Evolutionary conservation across 2,113 vertebrate species (phyloP), one percentile per base, ranked within the genome.

Genomic region (Heterochromis multidens): DNA sequence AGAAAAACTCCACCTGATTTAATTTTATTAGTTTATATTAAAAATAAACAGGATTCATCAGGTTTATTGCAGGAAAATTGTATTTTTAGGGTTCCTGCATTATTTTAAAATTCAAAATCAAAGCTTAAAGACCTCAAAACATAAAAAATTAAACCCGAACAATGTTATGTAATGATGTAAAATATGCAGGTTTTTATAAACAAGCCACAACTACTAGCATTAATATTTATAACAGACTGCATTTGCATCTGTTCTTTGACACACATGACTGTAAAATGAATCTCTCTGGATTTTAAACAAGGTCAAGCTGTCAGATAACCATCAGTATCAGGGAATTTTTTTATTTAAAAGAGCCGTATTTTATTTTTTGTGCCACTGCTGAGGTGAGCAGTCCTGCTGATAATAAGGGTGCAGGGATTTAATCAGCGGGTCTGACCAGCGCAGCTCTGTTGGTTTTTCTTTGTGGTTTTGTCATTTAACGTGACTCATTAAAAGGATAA

Each of bases 21-120:
- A 63, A 2, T 65, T 40, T 25, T 6, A 43, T 43, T 0, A 27
- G 37, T 46, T 46, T 14, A 6, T 43, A 43, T 46, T 25, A 46
- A 27, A 37, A 67, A 46, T 4, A 0, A 25, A 67, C 8, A 27
- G 23, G 43, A 74, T 52, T 72, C 17, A 29, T 29, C 0, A 0
- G 8, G 14, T 72, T 72, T 49, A 72, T 29, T 49, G 29, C 40
- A 72, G 17, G 43, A 72, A 54, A 21, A 21, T 9, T 2, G 19
- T n/a, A 21, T 54, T 54, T 54, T 54, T 7, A n/a, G 43, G 43
- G 43, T 7, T 54, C 19, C 49, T 21, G 17, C 6, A 54, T 5
- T 6, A 16, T 54, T 46, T 14, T 19, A 54, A 52, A 52, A 52
- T 14, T 46, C 43, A 19, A 8, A 21, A 8, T 57, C 56, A 25